phyloP scores from a whole-genome alignment of 1,140 invertebrate species.

The Macrostomum lignano region DNA sequence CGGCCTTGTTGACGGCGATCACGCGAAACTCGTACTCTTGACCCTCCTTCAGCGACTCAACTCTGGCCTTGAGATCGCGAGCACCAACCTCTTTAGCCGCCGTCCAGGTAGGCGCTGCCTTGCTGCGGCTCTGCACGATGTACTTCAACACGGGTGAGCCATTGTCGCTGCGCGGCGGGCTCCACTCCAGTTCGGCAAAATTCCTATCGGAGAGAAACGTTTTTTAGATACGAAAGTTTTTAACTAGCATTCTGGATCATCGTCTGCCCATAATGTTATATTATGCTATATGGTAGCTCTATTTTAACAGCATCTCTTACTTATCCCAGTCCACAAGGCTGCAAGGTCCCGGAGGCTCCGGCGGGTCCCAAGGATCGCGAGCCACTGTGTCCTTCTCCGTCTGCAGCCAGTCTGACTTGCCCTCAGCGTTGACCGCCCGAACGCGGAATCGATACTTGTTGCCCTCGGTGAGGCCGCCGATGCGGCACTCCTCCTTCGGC shows the following conservation, averaged over 20 bases:
- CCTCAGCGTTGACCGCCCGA: constrained; percentile 67
- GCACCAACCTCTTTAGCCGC: constrained; percentile 14
- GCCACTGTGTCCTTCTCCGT: constrained; percentile 58
- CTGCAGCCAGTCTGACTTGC: constrained; percentile 58
- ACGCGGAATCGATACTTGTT: constrained; percentile 82
- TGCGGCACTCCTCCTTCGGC: constrained; percentile 18
- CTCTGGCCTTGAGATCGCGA: constrained; percentile 44
- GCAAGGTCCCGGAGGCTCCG: constrained; percentile 71
- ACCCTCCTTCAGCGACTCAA: constrained; percentile 65
- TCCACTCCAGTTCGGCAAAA: constrained; percentile 63
- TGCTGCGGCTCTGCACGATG: constrained; percentile 66
- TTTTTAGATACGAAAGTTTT: no score
- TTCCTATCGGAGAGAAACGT: no score
- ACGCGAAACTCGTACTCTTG: constrained; percentile 91
- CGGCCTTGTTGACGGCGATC: constrained; percentile 69
- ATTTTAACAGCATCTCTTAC: no score
- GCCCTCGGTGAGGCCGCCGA: constrained; percentile 48
- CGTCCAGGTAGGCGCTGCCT: constrained; percentile 33
- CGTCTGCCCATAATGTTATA: no score
- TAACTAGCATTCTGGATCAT: no score
- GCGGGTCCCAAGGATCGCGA: constrained; percentile 84
- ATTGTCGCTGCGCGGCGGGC: constrained; percentile 52
- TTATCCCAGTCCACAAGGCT: constrained; percentile 78
- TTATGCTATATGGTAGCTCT: no score
- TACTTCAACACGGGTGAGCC: constrained; percentile 78